phyloP scores from a whole-genome alignment of 2,113 vertebrate genomes.

The Lepus americanus region DNA sequence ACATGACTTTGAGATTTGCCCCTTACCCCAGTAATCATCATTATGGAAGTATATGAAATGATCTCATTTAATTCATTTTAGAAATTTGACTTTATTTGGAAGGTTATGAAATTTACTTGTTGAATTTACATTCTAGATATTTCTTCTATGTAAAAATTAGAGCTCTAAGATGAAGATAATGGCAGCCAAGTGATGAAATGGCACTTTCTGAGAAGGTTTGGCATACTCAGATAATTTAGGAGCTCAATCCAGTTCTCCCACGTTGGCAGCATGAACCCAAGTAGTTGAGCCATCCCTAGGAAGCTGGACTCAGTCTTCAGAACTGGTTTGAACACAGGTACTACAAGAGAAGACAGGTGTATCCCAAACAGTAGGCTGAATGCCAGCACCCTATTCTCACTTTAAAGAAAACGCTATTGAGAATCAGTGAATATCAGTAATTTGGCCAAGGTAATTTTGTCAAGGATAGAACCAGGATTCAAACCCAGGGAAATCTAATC shows the following conservation, averaged over 20 bases:
- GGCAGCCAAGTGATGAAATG: neutral
- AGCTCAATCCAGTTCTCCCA: neutral
- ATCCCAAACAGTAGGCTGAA: no score
- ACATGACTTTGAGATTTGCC: neutral
- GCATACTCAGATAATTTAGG: neutral
- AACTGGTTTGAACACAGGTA: no score
- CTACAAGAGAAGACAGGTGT: no score
- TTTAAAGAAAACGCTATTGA: neutral
- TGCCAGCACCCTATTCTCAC: neutral
- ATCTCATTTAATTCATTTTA: neutral
- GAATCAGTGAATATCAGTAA: neutral
- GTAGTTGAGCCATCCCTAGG: no score
- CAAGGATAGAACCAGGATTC: neutral
- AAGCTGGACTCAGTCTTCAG: no score
- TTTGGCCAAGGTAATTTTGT: neutral
- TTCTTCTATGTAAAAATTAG: neutral
- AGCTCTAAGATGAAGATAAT: neutral
- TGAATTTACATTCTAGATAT: neutral
- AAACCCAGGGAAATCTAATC: neutral
- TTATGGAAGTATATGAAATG: neutral
- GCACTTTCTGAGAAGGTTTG: neutral
- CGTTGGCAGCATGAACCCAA: no score
- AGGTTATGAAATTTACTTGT: neutral
- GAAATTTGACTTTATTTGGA: neutral
- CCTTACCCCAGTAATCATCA: neutral